A percentile compares a stretch with the other conserved stretches of the same genome.
phyloP scores from a whole-genome alignment of 2,888 invertebrate species.

The Agrotis exclamationis region DNA sequence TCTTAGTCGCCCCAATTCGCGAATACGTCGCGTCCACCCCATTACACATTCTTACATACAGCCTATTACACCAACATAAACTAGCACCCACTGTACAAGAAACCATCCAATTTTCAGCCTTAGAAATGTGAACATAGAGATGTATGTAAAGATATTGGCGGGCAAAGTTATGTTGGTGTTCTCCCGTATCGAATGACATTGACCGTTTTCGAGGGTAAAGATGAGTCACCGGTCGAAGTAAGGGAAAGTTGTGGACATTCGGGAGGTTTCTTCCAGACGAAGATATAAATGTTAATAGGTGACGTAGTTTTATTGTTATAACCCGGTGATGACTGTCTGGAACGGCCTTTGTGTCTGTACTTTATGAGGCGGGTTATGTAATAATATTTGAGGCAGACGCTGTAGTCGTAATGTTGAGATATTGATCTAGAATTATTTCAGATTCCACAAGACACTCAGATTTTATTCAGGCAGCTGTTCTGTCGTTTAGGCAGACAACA shows the following conservation, averaged over 20 bases:
- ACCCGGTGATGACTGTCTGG: constrained; percentile 45
- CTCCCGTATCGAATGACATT: constrained; percentile 75
- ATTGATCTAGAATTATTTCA: constrained; percentile 24
- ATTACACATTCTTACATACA: constrained; percentile 74
- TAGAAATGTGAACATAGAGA: not conserved
- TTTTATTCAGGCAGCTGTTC: no score
- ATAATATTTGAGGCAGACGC: constrained; percentile 26
- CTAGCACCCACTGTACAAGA: not conserved
- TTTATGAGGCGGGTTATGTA: constrained; percentile 46
- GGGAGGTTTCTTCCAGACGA: constrained; percentile 59
- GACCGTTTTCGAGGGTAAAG: constrained; percentile 72
- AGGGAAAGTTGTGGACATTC: constrained; percentile 55
- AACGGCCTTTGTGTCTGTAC: constrained; percentile 39
- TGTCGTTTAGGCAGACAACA: no score
- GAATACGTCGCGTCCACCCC: constrained; percentile 72
- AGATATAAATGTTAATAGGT: constrained; percentile 60
- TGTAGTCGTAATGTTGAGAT: not conserved
- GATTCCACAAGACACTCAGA: no score
- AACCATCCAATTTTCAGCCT: constrained; percentile 24
- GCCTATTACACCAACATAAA: constrained; percentile 57
- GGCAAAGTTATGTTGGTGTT: constrained; percentile 30
- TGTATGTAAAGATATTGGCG: not conserved
- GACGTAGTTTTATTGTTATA: constrained; percentile 60
- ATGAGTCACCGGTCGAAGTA: constrained; percentile 68
- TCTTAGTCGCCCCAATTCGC: constrained; percentile 68